phyloP scores from a whole-genome alignment of 1,140 invertebrate species.

The Rhyzopertha dominica region DNA sequence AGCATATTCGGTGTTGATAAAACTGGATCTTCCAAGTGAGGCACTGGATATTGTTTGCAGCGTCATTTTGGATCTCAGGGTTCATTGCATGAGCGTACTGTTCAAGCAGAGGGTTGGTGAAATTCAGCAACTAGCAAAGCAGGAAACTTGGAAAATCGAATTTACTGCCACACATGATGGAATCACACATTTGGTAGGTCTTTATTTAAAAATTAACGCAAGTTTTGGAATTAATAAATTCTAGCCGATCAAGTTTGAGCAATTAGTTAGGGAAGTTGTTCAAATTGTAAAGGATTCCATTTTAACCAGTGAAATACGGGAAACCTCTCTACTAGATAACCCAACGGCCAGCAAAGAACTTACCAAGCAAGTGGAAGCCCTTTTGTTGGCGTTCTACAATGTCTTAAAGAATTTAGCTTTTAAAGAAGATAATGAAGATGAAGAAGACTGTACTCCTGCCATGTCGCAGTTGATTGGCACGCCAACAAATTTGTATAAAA shows the following conservation, averaged over 20 bases:
- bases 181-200: constrained; percentile 73
- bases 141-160: constrained; percentile 86
- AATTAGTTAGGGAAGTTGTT: constrained; percentile 75
- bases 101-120: constrained; percentile 80
- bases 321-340: constrained; percentile 61
- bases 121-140: constrained; percentile 67
- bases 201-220: constrained; percentile 4
- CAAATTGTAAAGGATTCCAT: constrained; percentile 83
- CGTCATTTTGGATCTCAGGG: constrained; percentile 81
- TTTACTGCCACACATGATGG: constrained; percentile 75
- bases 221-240: constrained; percentile 28
- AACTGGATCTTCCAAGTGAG: constrained; percentile 74
- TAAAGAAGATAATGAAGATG: constrained; percentile 56
- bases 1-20: constrained; percentile 63
- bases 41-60: constrained; percentile 77
- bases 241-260: constrained; percentile 80
- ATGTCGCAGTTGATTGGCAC: constrained; percentile 62
- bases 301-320: constrained; percentile 64
- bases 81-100: constrained; percentile 79
- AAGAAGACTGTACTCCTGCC: constrained; percentile 50
- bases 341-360: constrained; percentile 60
- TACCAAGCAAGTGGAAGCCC: constrained; percentile 63
- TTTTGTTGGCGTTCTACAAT: constrained; percentile 62
- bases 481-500: constrained; percentile 46
- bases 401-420: constrained; percentile 62